These are phyloP conservation scores for Glyphotaelius pellucidus DNA, from an alignment of 2,888 invertebrate genomes.

Conservation along the genomic window DNA sequence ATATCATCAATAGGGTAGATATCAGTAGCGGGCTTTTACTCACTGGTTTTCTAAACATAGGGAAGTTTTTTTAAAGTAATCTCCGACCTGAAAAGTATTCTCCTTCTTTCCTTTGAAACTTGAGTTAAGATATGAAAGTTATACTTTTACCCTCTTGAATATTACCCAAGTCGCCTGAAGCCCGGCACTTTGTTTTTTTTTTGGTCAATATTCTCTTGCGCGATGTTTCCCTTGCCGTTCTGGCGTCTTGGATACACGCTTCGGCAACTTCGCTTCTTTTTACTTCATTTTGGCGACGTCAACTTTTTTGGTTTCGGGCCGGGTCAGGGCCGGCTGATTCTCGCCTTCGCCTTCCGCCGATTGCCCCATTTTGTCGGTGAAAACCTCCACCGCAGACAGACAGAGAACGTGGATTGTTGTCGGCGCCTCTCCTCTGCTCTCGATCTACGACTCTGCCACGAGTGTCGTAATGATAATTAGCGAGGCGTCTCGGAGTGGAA, in stretches of 20 bases:
- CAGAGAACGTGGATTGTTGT: slow-evolving; percentile 5
- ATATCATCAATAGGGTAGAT: neutral
- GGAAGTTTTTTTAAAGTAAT: neutral
- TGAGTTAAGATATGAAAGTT: neutral
- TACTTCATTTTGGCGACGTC: slow-evolving; percentile 9
- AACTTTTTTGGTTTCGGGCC: slow-evolving; percentile 27
- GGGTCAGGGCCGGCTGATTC: slow-evolving; percentile 39
- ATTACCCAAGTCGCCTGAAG: neutral
- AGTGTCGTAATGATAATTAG: slow-evolving; percentile 56
- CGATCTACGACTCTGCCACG: slow-evolving; percentile 47
- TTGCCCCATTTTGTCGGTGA: slow-evolving; percentile 17
- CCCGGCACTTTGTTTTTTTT: neutral
- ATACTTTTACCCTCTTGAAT: neutral
- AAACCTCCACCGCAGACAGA: slow-evolving; percentile 25
- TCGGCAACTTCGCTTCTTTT: slow-evolving; percentile 11
- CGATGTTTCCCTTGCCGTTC: neutral
- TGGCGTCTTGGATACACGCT: neutral
- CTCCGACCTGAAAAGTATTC: neutral
- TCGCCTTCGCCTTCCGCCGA: slow-evolving; percentile 4
- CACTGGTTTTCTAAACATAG: neutral
- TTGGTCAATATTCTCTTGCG: neutral
- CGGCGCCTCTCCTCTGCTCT: slow-evolving; percentile 39
- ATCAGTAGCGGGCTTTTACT: neutral
- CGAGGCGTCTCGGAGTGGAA: slow-evolving; percentile 44
- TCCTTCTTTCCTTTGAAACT: neutral